Base-by-base conservation (phyloP, 2,888 invertebrate species). In the Drosophila atroscutellata region DNA sequence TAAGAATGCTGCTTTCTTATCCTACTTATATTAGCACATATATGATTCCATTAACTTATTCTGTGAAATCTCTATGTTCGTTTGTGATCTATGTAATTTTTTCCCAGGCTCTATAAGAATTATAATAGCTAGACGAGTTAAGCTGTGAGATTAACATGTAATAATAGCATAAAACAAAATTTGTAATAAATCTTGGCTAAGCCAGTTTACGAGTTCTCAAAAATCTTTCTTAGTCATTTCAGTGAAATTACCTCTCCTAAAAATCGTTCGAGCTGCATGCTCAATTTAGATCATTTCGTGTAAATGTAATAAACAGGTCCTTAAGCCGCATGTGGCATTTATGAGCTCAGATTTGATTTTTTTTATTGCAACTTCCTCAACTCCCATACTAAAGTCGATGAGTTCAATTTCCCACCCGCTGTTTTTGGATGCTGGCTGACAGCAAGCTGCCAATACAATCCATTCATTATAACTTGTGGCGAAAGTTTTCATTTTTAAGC, bases 401-500 rank as follows among this genome's bases (percentile, higher is more conserved):
- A 58, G 45, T 61, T 66, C 62, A 71, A 66, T 76, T 66, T 76
- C 39, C 71, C 81, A 72, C 77, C 77, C 81, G 77, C 77, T 80
- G 77, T 13, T 73, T 50, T 73, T 34, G 20, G 34, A 24, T 73
- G 56, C 68, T 32, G 30, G 56, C 54, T 54, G 34, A 18, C 54
- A 54, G 18, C 49, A 37, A 26, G 11, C 64, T 69, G 80, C 57
- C 76, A 74, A 75, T 76, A 55, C 55, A 55, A 37, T 51, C 50
- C 80, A 71, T 77, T 80, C 68, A 71, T 88, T 83, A 83, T 71
- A 55, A 52, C 54, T 69, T 24, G 39, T 81, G 86, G 83, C 89
- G 83, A 83, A 83, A 83, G 83, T 83, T 88, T 80, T 54, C 60
- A 66, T 72, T 18, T 81, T 75, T 82, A 57, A 62, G 77, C 64